Base-by-base conservation (phyloP, 2,888 invertebrate genomes). In the Himalopsyche tibetana region DNA sequence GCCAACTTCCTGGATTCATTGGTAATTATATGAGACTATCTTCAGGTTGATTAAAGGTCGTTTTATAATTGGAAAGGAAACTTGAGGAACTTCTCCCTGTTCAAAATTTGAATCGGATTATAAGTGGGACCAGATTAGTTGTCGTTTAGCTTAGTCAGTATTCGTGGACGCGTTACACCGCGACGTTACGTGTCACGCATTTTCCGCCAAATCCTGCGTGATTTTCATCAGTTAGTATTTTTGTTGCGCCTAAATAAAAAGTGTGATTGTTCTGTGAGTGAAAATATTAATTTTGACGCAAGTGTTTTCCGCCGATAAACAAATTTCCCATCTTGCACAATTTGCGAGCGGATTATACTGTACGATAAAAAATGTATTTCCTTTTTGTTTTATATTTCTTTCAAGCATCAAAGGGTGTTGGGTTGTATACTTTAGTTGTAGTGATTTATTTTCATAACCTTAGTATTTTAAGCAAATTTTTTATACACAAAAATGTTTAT, bases 91-190 rank as follows among this genome's bases (percentile, higher is more conserved):
- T 28, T 74, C 74, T 74, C 36, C 36, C 74, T 74, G 74, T 74
- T 74, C 36, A 38, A 74, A 74, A 38, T 74, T 74, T 74, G 74
- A 74, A 74, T 74, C 74, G 74, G 74, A 36, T 15, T 74, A 74
- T 74, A 74, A 74, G 74, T 74, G 74, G 36, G 36, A 74, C 74
- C 74, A 38, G 74, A 74, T 74, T 74, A 74, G 74, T 74, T 74
- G 74, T 36, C 74, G 74, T 74, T 74, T 74, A 74, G 74, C 74
- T 74, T 36, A 83, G 83, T 79, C 85, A 85, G 85, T 85, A 80
- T 85, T n/a, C 55, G 80, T 82, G 82, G 79, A 83, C 85, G 79
- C 85, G 82, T 55, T 83, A 82, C 55, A 80, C 85, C 79, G 79
- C 12, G 42, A 79, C 51, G 83, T 80, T 51, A 82, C 85, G 85